Percentiles rank a stretch among this genome's conserved stretches.
Evolutionary conservation across 2,888 invertebrate genomes (phyloP).

Genomic region (Tenthredo amoena): DNA sequence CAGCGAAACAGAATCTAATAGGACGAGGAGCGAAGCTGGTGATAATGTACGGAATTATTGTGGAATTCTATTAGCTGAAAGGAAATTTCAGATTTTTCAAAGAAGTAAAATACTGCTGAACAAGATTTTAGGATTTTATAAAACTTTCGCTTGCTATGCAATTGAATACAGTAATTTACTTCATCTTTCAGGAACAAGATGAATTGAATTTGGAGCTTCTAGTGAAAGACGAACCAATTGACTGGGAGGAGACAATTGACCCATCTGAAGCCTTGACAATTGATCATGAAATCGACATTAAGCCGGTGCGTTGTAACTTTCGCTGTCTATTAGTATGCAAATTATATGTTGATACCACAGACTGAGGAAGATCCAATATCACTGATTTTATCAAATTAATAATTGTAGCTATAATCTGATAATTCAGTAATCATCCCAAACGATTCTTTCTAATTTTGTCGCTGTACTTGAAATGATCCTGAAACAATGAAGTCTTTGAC

Average conservation of each 20-base stretch:
- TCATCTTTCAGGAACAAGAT: conserved; percentile 64
- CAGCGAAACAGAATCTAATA: conserved; percentile 73
- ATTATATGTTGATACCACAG: conserved; percentile 15
- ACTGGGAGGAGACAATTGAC: conserved; percentile 87
- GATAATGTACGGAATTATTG: conserved; percentile 67
- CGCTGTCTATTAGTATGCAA: not conserved
- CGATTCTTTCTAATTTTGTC: not conserved
- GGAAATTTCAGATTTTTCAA: not conserved
- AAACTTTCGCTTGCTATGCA: not conserved
- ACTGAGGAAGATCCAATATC: not conserved
- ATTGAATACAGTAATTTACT: not conserved
- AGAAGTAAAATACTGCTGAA: not conserved
- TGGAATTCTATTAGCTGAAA: not conserved
- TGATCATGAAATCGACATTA: conserved; percentile 85
- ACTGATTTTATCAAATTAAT: conserved; percentile 35
- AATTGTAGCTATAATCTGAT: not conserved
- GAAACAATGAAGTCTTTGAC: not conserved
- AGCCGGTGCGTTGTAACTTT: conserved; percentile 80
- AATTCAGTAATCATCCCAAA: not conserved
- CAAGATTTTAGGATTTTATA: not conserved
- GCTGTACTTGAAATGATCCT: not conserved
- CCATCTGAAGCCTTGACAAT: conserved; percentile 85
- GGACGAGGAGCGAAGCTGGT: conserved; percentile 73
- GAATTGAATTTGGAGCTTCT: conserved; percentile 74
- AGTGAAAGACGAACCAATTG: conserved; percentile 84